Evolutionary conservation across 1,140 invertebrate genomes (phyloP).

Genomic region (Lordiphosa collinella): DNA sequence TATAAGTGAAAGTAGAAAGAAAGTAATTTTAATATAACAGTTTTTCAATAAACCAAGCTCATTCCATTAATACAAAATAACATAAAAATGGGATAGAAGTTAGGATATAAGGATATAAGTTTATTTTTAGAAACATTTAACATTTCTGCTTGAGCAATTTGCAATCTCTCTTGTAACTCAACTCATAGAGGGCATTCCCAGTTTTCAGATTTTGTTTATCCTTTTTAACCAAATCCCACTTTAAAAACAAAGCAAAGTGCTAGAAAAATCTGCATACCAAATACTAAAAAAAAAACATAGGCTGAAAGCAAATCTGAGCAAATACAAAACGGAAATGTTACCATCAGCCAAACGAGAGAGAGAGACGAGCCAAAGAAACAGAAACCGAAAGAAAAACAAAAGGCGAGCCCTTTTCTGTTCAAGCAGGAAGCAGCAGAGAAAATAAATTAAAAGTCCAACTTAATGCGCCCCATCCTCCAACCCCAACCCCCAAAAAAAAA

Average conservation of each 20-base stretch:
- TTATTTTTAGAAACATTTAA: no score
- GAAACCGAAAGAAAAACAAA: background rate
- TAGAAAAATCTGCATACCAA: slow-evolving; percentile 41
- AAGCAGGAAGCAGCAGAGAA: slow-evolving; percentile 19
- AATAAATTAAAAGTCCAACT: slow-evolving; percentile 75
- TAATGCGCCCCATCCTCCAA: slow-evolving; percentile 46
- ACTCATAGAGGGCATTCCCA: background rate
- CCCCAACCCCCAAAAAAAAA: slow-evolving; percentile 18
- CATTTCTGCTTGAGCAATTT: background rate
- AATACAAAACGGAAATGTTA: slow-evolving; percentile 72
- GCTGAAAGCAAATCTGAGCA: slow-evolving; percentile 51
- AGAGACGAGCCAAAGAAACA: slow-evolving; percentile 14
- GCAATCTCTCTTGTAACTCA: background rate
- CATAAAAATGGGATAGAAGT: no score
- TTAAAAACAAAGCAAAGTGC: background rate
- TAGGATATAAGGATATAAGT: no score
- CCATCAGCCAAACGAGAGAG: slow-evolving; percentile 32
- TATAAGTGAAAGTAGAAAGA: no score
- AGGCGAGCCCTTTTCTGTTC: slow-evolving; percentile 9
- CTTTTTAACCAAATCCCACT: no score
- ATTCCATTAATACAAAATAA: no score
- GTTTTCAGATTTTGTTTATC: background rate
- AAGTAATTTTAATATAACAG: no score
- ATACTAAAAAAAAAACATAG: slow-evolving; percentile 17
- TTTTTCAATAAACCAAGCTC: no score